Evolutionary conservation across 2,797 vertebrate species (phyloP).

Genomic region (Meriones psammophilus): DNA sequence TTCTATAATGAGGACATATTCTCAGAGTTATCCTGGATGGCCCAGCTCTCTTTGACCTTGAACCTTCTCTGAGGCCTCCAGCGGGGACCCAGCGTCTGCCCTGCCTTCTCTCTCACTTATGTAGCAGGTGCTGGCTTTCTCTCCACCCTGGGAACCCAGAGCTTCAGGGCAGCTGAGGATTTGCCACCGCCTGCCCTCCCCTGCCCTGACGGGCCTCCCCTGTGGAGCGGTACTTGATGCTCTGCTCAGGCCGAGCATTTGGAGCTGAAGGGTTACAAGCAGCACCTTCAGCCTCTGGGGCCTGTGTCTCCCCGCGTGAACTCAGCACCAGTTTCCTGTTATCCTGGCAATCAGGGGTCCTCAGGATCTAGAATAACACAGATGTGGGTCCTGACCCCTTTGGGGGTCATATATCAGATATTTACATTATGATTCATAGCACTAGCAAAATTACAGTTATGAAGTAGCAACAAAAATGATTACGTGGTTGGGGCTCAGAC

Average conservation of each 20-base stretch:
- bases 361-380: neutral
- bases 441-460: neutral
- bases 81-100: neutral
- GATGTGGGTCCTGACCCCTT: neutral
- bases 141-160: neutral
- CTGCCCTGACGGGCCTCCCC: neutral
- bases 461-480: neutral
- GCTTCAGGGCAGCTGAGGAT: neutral
- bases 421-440: neutral
- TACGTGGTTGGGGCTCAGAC: neutral
- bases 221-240: neutral
- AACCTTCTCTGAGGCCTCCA: constrained; percentile 18
- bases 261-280: neutral
- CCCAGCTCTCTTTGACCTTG: constrained; percentile 23
- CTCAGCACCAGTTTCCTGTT: neutral
- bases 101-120: neutral
- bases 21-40: neutral
- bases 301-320: neutral
- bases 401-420: neutral
- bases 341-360: neutral
- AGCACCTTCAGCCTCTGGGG: neutral
- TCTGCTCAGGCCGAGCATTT: neutral
- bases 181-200: neutral
- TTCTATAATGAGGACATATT: neutral
- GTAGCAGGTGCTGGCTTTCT: neutral